These are phyloP conservation scores for Tiliqua scincoides DNA, from an alignment of 2,113 vertebrate genomes.

Conservation along the genomic window DNA sequence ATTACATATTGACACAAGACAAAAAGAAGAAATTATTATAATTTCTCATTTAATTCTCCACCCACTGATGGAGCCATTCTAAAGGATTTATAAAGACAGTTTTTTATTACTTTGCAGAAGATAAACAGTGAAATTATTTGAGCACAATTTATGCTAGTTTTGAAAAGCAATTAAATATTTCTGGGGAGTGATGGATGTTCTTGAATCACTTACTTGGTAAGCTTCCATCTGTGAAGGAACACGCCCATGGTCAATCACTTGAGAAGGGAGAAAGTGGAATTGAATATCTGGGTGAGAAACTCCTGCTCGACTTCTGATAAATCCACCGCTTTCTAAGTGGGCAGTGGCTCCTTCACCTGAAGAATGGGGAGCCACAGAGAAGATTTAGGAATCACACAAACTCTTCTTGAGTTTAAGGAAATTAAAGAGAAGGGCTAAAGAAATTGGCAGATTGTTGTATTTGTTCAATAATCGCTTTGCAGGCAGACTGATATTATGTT, in stretches of 20 bases:
- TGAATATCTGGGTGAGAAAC: slow-evolving; percentile 92
- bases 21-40: neutral
- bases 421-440: no score
- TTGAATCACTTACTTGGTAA: slow-evolving; percentile 84
- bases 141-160: neutral
- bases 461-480: no score
- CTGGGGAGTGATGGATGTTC: neutral
- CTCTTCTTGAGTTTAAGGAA: no score
- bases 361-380: slow-evolving; percentile 4
- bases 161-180: rapidly evolving
- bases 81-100: neutral
- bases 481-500: no score
- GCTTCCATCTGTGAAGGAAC: slow-evolving; percentile 84
- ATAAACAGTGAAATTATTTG: slow-evolving; percentile 13
- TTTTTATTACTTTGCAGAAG: neutral
- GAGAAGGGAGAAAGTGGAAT: slow-evolving; percentile 96
- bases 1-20: neutral
- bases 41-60: neutral
- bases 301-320: slow-evolving; percentile 86
- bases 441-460: no score
- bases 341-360: slow-evolving; percentile 90
- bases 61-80: neutral
- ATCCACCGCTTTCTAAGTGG: slow-evolving; percentile 94
- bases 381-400: slow-evolving; percentile 26
- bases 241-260: slow-evolving; percentile 95